These are phyloP conservation scores for Amblyteles armatorius DNA, from an alignment of 2,888 invertebrate genomes.

Conservation along the genomic window DNA sequence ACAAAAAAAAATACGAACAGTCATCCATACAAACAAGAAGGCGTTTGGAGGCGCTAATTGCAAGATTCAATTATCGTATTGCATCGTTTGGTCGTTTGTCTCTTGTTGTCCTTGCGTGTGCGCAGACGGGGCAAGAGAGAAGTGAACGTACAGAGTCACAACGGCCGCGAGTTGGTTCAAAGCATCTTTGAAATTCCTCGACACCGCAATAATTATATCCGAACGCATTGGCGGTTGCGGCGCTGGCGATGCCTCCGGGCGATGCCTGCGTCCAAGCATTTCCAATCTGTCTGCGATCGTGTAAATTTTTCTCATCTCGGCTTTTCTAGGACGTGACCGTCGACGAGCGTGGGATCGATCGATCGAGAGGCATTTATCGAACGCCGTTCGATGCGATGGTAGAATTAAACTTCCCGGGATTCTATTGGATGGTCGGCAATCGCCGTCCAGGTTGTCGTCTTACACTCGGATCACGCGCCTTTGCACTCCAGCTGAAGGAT, in stretches of 20 bases:
- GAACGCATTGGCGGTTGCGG: slow-evolving; percentile 23
- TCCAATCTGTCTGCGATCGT: slow-evolving; percentile 35
- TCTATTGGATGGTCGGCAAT: neutral
- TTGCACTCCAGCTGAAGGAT: neutral
- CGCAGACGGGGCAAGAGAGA: neutral
- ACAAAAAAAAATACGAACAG: slow-evolving; percentile 26
- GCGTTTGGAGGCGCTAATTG: slow-evolving; percentile 62
- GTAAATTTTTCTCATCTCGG: slow-evolving; percentile 13
- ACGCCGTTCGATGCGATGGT: slow-evolving; percentile 1
- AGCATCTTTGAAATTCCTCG: slow-evolving; percentile 62
- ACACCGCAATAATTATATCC: slow-evolving; percentile 44
- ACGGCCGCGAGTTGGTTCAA: neutral
- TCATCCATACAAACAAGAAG: slow-evolving; percentile 28
- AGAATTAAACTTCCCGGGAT: neutral
- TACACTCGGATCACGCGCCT: neutral
- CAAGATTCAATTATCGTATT: slow-evolving; percentile 65
- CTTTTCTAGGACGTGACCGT: slow-evolving; percentile 33
- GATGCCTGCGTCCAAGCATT: slow-evolving; percentile 9
- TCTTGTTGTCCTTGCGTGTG: slow-evolving; percentile 50
- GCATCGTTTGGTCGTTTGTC: slow-evolving; percentile 36
- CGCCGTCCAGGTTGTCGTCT: neutral
- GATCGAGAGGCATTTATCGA: neutral
- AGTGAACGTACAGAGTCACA: slow-evolving; percentile 5
- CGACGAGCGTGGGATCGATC: slow-evolving; percentile 17
- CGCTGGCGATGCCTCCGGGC: slow-evolving; percentile 17